phyloP scores from a whole-genome alignment of 2,888 invertebrate species.

The Hoplodrina ambigua region DNA sequence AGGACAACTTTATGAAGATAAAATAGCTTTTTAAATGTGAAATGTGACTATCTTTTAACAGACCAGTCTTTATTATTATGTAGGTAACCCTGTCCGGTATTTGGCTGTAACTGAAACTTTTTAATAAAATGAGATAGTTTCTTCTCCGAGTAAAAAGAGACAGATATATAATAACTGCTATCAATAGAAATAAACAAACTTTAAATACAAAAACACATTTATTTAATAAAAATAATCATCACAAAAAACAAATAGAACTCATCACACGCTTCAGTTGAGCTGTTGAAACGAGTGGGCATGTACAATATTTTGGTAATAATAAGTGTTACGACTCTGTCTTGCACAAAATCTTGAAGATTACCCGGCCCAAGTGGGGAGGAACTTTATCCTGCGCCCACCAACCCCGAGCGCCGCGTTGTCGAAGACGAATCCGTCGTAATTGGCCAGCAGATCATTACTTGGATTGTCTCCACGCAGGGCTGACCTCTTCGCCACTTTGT shows the following conservation, averaged over 20 bases:
- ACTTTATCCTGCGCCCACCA: slow-evolving; percentile 84
- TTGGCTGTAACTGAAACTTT: background rate
- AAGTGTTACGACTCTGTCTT: background rate
- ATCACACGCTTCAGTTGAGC: slow-evolving; percentile 13
- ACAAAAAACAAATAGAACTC: slow-evolving; percentile 9
- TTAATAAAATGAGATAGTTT: background rate
- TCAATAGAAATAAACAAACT: background rate
- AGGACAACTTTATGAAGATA: background rate
- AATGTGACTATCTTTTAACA: too few relatives aligned
- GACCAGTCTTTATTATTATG: too few relatives aligned
- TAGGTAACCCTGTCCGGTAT: background rate
- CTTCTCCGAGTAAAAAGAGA: background rate
- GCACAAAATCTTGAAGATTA: slow-evolving; percentile 59
- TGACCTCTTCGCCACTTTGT: slow-evolving; percentile 81
- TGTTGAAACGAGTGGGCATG: slow-evolving; percentile 14
- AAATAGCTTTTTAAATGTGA: background rate
- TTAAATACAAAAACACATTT: slow-evolving; percentile 45
- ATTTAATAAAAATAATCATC: slow-evolving; percentile 39
- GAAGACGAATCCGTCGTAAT: slow-evolving; percentile 76
- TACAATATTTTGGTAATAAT: slow-evolving; percentile 7
- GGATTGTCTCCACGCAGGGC: slow-evolving; percentile 79
- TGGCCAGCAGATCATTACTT: slow-evolving; percentile 80
- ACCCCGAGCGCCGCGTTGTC: slow-evolving; percentile 77
- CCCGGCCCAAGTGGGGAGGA: slow-evolving; percentile 85
- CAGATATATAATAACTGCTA: background rate